Evolutionary conservation across 2,888 invertebrate species (phyloP), one percentile per base, ranked within the genome.

Genomic region (Aporophyla nigra): DNA sequence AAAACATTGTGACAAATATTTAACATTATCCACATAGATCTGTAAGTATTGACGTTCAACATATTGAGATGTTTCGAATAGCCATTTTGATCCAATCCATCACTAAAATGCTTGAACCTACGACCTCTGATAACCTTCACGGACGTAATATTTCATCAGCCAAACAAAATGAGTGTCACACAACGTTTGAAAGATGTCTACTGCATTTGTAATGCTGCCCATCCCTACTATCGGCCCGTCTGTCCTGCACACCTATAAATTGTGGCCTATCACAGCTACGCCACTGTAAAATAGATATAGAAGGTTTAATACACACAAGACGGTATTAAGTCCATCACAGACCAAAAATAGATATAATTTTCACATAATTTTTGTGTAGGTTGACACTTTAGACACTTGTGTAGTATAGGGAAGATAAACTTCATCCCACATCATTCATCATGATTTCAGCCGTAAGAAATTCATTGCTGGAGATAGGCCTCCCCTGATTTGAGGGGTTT

Each of bases 161-260:
- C 51, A 68, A 78, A 68, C 53, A 71, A 82, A 82, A 83, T 79
- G 71, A 66, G 65, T 54, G 66, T 49, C 51, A 76, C 24, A 68
- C 40, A 71, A 75, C 61, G 79, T 83, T 83, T 83, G 63, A 75
- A 71, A 75, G 72, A 83, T 79, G 66, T 68, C 54, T 74, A 61
- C 80, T 79, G 72, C 77, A 76, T 83, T 74, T 73, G 68, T 79
- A 80, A 83, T 74, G 71, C 1, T 40, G 66, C 51, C 40, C 71
- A 66, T 67, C 61, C 72, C 71, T 62, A 73, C 54, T 85, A 85
- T 85, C 84, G 21, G 82, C 16, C 59, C n/a, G 73, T 66, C 71
- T 61, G 79, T 79, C 72, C 7, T 68, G 51, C 68, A 79, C 67
- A 65, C 72, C 82, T 43, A 85, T 85, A 79, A 85, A 84, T 84